Conservation (phyloP, 2,113 vertebrate genomes). For the Protobothrops flavoviridis region DNA sequence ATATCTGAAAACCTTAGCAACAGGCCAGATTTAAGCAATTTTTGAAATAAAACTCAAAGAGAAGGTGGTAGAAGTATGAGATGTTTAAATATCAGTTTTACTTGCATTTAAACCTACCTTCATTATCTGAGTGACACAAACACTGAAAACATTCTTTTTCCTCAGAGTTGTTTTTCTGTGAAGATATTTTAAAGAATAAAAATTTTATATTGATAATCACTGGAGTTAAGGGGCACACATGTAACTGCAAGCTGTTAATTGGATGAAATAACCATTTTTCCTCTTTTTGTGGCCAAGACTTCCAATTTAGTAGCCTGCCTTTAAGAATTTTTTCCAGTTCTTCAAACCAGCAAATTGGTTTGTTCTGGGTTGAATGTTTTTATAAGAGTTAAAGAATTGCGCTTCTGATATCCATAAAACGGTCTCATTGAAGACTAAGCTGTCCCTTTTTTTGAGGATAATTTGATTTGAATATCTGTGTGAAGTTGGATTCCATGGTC, state of each 20-base stretch:
- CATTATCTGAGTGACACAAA: not conserved
- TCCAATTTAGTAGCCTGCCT: slow-evolving; percentile 19
- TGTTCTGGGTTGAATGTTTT: slow-evolving; percentile 3
- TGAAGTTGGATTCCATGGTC: not conserved
- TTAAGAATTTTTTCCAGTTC: not conserved
- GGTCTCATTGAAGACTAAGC: not conserved
- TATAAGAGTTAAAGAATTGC: not conserved
- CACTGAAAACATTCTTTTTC: slow-evolving; percentile 6
- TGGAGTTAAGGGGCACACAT: not conserved
- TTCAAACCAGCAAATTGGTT: not conserved
- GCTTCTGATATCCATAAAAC: not conserved
- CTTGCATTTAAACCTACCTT: not conserved
- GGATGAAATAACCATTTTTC: not conserved
- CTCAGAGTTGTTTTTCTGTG: slow-evolving; percentile 21
- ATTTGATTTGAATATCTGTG: not conserved
- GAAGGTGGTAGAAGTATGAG: not conserved
- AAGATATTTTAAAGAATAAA: slow-evolving; percentile 39
- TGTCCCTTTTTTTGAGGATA: not conserved
- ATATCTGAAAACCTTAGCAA: not conserved
- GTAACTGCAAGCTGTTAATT: slow-evolving; percentile 18
- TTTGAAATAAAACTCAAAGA: not conserved
- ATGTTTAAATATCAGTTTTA: not conserved
- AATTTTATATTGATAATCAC: slow-evolving; percentile 19
- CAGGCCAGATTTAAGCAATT: too few species aligned
- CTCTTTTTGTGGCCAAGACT: not conserved